Evolutionary conservation across 2,797 vertebrate genomes (phyloP).

Genomic region (Zenarchopterus dispar): DNA sequence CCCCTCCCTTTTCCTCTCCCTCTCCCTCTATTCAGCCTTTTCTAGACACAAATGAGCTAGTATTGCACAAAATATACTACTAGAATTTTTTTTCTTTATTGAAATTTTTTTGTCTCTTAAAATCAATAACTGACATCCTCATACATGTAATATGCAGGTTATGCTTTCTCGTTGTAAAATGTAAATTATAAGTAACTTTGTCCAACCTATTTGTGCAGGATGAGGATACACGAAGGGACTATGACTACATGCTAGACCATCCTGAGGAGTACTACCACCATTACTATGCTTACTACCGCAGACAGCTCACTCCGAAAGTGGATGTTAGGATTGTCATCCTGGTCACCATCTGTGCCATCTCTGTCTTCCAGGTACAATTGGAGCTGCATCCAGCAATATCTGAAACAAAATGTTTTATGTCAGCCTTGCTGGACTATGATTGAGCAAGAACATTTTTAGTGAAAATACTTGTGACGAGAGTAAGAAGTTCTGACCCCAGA

Average conservation of each 20-base stretch:
- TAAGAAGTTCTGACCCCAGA: no score
- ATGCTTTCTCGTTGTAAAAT: background rate
- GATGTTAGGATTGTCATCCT: constrained; percentile 93
- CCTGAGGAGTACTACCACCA: constrained; percentile 97
- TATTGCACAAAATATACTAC: no score
- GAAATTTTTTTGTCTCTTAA: no score
- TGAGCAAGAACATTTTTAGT: no score
- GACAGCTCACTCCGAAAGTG: constrained; percentile 90
- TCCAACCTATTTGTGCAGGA: constrained; percentile 79
- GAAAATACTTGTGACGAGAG: no score
- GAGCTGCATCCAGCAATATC: background rate
- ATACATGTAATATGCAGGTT: background rate
- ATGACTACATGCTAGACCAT: constrained; percentile 97
- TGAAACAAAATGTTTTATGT: no score
- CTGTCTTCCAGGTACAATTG: constrained; percentile 89
- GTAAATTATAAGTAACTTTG: background rate
- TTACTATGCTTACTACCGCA: constrained; percentile 95
- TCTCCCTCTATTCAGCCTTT: no score
- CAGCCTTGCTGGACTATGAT: no score
- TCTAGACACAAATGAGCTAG: no score
- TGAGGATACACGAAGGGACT: constrained; percentile 93
- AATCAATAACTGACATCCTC: background rate
- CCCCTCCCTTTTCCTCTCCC: no score
- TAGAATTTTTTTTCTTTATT: no score
- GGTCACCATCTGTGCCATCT: constrained; percentile 92